Conservation (phyloP, 2,113 vertebrate species). For the Gulo gulo region DNA sequence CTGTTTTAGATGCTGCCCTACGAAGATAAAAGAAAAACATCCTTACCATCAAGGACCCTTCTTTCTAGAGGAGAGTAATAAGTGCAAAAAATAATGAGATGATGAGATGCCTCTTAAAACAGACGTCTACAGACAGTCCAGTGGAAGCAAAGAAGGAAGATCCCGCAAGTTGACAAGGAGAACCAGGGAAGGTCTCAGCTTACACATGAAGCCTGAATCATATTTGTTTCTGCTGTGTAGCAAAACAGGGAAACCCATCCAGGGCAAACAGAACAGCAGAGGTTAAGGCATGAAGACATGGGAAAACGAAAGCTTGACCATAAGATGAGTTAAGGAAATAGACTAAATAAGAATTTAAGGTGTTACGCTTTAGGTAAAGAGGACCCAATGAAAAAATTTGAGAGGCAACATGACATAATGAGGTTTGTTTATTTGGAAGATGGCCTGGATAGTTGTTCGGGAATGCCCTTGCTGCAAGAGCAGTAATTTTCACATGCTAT, state of each 20-base stretch:
- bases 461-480: background rate
- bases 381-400: background rate
- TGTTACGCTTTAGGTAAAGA: background rate
- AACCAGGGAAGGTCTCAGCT: background rate
- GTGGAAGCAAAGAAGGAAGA: background rate
- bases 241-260: background rate
- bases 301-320: background rate
- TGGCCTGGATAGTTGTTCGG: background rate
- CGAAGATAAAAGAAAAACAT: background rate
- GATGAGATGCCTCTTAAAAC: background rate
- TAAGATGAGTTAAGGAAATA: background rate
- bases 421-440: background rate
- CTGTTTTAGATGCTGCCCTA: background rate
- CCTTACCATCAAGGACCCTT: background rate
- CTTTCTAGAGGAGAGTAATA: background rate
- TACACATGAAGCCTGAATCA: background rate
- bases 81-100: background rate
- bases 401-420: background rate
- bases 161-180: background rate
- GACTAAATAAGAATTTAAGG: background rate
- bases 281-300: background rate
- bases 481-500: background rate
- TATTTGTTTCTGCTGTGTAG: background rate
- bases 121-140: background rate
- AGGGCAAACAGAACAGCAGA: background rate